Percentiles rank a stretch among this genome's conserved stretches.
These are phyloP conservation scores for Apamea anceps DNA, from an alignment of 2,888 invertebrate species.

Conservation along the genomic window DNA sequence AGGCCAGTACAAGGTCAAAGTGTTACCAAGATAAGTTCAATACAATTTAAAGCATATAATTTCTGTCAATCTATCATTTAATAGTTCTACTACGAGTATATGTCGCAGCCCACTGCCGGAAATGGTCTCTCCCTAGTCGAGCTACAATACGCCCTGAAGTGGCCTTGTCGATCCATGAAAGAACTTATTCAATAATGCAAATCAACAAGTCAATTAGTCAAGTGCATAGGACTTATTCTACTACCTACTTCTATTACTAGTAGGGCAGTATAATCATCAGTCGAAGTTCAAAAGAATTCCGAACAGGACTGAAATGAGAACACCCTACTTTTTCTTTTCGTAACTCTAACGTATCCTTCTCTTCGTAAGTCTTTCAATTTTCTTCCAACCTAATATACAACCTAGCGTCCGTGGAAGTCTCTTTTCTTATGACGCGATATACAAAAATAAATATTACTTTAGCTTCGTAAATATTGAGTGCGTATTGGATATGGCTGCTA, in stretches of 20 bases:
- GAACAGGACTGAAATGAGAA: neutral
- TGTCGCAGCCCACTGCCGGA: slow-evolving; percentile 25
- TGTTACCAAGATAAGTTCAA: neutral
- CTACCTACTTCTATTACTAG: neutral
- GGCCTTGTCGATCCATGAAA: slow-evolving; percentile 25
- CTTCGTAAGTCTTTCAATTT: neutral
- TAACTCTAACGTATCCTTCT: neutral
- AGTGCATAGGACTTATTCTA: neutral
- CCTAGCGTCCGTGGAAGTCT: neutral
- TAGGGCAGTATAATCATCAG: neutral
- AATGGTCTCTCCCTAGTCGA: neutral
- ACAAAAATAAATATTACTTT: slow-evolving; percentile 17
- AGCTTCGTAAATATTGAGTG: slow-evolving; percentile 44
- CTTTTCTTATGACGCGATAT: neutral
- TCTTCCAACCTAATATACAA: neutral
- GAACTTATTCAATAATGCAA: slow-evolving; percentile 5
- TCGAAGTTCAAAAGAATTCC: neutral
- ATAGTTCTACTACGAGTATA: neutral
- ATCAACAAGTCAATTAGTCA: neutral
- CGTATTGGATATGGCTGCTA: neutral
- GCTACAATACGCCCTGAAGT: slow-evolving; percentile 13
- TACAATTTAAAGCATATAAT: neutral
- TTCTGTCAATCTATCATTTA: slow-evolving; percentile 2
- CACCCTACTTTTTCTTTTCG: neutral
- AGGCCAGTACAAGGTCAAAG: neutral